These are phyloP conservation scores for Lampris megalopsis DNA, from an alignment of 2,113 vertebrate genomes.

Conservation along the genomic window DNA sequence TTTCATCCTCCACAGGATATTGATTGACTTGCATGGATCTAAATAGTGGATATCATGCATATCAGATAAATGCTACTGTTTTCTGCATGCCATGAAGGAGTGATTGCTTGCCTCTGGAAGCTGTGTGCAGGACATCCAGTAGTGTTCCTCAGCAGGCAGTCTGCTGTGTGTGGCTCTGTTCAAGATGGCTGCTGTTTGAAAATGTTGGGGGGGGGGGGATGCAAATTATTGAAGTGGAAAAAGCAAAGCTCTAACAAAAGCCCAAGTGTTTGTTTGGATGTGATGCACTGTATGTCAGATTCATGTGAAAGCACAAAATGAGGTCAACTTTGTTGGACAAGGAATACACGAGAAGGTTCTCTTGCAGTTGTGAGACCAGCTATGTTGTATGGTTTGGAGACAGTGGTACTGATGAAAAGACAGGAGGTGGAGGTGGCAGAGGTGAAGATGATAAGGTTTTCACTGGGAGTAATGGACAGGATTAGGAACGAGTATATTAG, in stretches of 20 bases:
- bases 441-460: too few relatives aligned
- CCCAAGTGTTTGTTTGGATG: conserved; percentile 56
- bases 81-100: conserved; percentile 41
- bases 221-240: conserved; percentile 73
- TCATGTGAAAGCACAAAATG: neutral
- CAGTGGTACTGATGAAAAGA: too few relatives aligned
- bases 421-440: too few relatives aligned
- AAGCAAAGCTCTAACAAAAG: conserved; percentile 60
- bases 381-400: too few relatives aligned
- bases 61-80: conserved; percentile 16
- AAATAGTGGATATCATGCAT: neutral
- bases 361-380: too few relatives aligned
- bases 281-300: too few relatives aligned
- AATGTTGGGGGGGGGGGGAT: conserved; percentile 63
- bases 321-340: too few relatives aligned
- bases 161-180: conserved; percentile 53
- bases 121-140: conserved; percentile 34
- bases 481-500: too few relatives aligned
- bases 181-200: conserved; percentile 68
- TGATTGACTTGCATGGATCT: too few relatives aligned
- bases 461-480: too few relatives aligned
- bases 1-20: too few relatives aligned
- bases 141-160: conserved; percentile 67
- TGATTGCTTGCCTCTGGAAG: conserved; percentile 50
- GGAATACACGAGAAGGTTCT: too few relatives aligned